Base-by-base conservation (phyloP, 2,113 vertebrate species). In the Otis tarda region DNA sequence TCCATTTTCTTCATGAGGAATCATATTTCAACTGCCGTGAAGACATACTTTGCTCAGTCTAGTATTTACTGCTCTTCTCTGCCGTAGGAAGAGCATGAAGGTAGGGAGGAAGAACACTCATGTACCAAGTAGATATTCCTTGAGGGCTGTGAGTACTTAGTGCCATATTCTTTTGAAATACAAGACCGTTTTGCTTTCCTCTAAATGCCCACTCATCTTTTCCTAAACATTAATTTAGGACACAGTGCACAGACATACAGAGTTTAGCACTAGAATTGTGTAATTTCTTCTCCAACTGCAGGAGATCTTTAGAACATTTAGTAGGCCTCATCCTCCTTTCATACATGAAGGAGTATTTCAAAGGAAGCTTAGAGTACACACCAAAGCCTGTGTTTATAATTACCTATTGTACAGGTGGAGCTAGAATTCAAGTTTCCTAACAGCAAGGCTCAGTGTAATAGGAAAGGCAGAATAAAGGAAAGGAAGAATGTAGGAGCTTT, bases 81-180 rank as follows among this genome's bases (percentile, higher is more conserved):
- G 52, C 75, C 49, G 3, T 15, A 50, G 75, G 43, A 57, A 35
- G 31, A 52, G 9, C 50, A 16, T 27, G 16, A 49, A 37, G 52
- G 43, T 10, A 63, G 56, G 37, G 37, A 90, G 69, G 11, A 73
- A 53, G 60, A 69, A 5, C 12, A 7, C 22, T 49, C 10, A 1
- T 7, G 31, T 71, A 60, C 56, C 61, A 27, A n/a, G 52, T 47
- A 83, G 9, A 31, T 43, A 5, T 5, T 70, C 14, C 55, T 50
- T 63, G 47, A 74, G 45, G 41, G 20, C 50, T 91, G 18, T 16
- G 16, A 19, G 14, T 83, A 24, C 61, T 67, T 55, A 31, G 43
- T 0, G 1, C 37, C 16, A 0, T 41, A 14, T 6, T 67, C 65
- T 39, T 6, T 4, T 50, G 61, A 77, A 79, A 57, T 15, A 28